These are phyloP conservation scores for Ptychoptera contaminata DNA, from an alignment of 2,888 invertebrate genomes.

Conservation along the genomic window DNA sequence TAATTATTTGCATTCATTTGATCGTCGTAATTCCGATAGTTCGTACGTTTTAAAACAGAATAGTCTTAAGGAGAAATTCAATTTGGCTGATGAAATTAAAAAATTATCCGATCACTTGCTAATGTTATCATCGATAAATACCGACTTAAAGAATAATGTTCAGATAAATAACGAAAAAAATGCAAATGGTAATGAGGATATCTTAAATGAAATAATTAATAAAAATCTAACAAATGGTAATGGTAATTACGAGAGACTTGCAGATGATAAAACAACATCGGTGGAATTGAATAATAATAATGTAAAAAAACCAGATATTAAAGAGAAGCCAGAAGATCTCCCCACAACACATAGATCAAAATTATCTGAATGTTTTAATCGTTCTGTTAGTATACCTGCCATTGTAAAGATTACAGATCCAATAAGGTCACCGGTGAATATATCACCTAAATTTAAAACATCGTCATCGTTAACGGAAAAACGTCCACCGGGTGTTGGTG, in stretches of 20 bases:
- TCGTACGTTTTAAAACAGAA: slow-evolving; percentile 44
- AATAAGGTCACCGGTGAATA: neutral
- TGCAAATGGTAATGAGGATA: neutral
- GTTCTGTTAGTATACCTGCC: neutral
- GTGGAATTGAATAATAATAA: neutral
- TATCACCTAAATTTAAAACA: neutral
- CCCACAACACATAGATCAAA: too few relatives aligned
- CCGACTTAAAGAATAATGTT: slow-evolving; percentile 31
- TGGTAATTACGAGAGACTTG: too few relatives aligned
- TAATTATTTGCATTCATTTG: slow-evolving; percentile 36
- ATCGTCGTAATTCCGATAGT: slow-evolving; percentile 65
- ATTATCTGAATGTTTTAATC: slow-evolving; percentile 1
- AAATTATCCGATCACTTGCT: slow-evolving; percentile 65
- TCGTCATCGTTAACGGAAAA: neutral
- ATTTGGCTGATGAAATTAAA: slow-evolving; percentile 68
- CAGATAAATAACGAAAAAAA: neutral
- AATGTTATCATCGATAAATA: slow-evolving; percentile 51
- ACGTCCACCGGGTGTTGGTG: too few relatives aligned
- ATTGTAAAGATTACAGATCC: neutral
- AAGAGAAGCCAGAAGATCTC: slow-evolving; percentile 1
- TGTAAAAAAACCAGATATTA: slow-evolving; percentile 1
- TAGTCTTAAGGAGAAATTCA: slow-evolving; percentile 47
- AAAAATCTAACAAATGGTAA: neutral
- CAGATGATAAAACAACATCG: neutral
- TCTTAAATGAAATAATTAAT: neutral